phyloP scores from a whole-genome alignment of 2,797 vertebrate genomes.

The Lerista edwardsae region DNA sequence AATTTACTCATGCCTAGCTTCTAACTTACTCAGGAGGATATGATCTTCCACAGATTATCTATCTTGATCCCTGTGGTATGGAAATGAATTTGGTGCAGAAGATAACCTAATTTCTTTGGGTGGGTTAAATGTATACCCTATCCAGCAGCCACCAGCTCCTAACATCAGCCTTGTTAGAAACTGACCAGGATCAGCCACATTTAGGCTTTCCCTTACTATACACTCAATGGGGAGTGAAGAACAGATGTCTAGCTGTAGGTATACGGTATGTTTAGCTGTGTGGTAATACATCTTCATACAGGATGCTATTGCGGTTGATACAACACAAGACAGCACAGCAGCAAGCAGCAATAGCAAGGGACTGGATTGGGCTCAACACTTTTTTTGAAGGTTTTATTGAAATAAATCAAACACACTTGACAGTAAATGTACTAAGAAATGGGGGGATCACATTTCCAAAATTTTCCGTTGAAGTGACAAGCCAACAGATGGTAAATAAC shows the following conservation, averaged over 20 bases:
- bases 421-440: constrained; percentile 9
- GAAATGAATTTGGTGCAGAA: neutral
- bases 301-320: neutral
- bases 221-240: neutral
- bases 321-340: neutral
- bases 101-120: neutral
- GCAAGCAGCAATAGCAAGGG: neutral
- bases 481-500: constrained; percentile 7
- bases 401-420: neutral
- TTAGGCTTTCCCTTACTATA: neutral
- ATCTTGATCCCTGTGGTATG: neutral
- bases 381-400: neutral
- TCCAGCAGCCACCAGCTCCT: neutral
- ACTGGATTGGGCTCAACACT: neutral
- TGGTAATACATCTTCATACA: neutral
- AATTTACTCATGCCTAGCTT: neutral
- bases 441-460: constrained; percentile 6
- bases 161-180: neutral
- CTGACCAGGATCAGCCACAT: neutral
- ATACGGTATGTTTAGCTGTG: too few species aligned
- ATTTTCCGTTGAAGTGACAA: neutral
- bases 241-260: neutral
- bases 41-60: neutral
- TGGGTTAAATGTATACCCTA: neutral
- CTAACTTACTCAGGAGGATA: neutral